These are phyloP conservation scores for Heliornis fulica DNA, from an alignment of 2,113 vertebrate genomes.

Conservation along the genomic window DNA sequence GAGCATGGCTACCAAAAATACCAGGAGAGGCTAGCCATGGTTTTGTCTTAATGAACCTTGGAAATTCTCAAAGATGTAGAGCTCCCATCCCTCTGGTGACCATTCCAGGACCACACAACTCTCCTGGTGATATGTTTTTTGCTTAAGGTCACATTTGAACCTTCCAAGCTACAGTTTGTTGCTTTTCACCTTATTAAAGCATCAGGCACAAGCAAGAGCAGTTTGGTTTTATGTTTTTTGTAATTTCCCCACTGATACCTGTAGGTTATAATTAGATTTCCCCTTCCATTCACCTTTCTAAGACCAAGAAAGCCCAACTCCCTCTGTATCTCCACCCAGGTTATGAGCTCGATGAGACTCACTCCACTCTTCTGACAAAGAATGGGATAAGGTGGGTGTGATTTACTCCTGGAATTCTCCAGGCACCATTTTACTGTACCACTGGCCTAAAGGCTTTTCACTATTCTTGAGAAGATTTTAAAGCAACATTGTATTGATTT, in stretches of 20 bases:
- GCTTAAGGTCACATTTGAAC: background rate
- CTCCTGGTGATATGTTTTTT: accelerated
- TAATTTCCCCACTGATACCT: background rate
- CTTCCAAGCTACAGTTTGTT: background rate
- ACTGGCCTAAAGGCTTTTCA: background rate
- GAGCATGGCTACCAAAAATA: background rate
- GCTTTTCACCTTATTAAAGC: background rate
- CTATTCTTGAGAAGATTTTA: background rate
- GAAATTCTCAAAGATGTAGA: background rate
- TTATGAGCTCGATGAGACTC: background rate
- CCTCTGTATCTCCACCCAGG: background rate
- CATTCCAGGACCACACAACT: background rate
- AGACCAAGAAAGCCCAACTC: background rate
- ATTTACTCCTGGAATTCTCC: background rate
- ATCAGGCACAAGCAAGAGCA: background rate
- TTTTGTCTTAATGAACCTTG: background rate
- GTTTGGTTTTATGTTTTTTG: background rate
- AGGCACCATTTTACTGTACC: background rate
- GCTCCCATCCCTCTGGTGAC: background rate
- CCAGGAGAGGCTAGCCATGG: background rate
- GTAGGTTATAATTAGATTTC: background rate
- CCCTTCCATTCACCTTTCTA: background rate
- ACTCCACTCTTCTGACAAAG: background rate
- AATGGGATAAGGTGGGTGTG: background rate
- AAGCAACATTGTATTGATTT: background rate